These are phyloP conservation scores for Microchrysa polita DNA, from an alignment of 2,888 invertebrate genomes.

Conservation along the genomic window DNA sequence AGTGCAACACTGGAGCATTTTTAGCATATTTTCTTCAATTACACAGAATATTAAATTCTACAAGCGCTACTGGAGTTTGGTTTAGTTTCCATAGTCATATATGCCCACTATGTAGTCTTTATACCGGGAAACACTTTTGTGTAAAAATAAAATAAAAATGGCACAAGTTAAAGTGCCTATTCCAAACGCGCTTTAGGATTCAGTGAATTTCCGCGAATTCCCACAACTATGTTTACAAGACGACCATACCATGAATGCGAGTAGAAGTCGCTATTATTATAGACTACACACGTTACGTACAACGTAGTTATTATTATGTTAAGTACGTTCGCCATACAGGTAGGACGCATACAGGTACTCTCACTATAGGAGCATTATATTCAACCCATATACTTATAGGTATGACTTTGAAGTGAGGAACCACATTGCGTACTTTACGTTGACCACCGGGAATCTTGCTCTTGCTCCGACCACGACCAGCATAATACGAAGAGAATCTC, in stretches of 20 bases:
- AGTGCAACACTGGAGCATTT: conserved; percentile 19
- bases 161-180: too few species aligned
- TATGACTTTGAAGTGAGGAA: conserved; percentile 9
- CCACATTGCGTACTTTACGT: not conserved
- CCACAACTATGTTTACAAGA: conserved; percentile 19
- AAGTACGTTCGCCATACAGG: too few species aligned
- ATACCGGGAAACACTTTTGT: not conserved
- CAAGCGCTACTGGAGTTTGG: not conserved
- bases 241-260: not conserved
- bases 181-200: not conserved
- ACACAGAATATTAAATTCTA: not conserved
- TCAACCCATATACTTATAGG: too few species aligned
- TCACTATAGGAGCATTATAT: too few species aligned
- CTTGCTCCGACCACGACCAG: too few species aligned
- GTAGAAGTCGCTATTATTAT: too few species aligned
- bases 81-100: not conserved
- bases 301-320: too few species aligned
- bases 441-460: conserved; percentile 21
- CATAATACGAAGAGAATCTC: not conserved
- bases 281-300: too few species aligned
- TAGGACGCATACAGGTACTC: too few species aligned
- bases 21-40: not conserved
- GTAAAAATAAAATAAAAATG: too few species aligned
- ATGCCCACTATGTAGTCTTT: not conserved
- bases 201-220: conserved; percentile 36